Base-by-base conservation (phyloP, 2,113 vertebrate genomes). In the Labeo rohita region DNA sequence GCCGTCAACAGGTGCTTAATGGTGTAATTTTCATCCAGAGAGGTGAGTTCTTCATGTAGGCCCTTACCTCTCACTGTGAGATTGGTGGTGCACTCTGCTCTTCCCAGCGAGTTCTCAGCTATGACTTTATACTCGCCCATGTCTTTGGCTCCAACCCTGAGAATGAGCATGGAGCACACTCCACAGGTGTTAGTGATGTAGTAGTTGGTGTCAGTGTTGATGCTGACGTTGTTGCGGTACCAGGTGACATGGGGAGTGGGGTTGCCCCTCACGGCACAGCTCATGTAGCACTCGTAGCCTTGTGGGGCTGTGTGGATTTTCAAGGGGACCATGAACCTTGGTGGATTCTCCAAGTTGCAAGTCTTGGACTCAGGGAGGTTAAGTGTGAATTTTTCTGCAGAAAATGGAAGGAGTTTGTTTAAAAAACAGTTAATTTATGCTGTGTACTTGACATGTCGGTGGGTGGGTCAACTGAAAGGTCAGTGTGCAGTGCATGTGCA, bases 231-330 rank as follows among this genome's bases (percentile, higher is more conserved):
- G 84, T 97, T 90, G 73, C 93, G 96, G 88, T 96, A 96, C 98
- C 98, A 99, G 0, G 95, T 97, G 85, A 99, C 83, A 0, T 92
- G 95, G 0, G 98, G 97, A 0, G 61, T 61, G 0, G 98, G 98
- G 0, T 95, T 88, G 3, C 97, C 97, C 49, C 90, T 94, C 3
- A 98, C 90, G 0, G 98, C 97, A 1, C 98, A 99, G 91, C 92
- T 99, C 97, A 99, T 98, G 85, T 86, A 95, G 78, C 97, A 98
- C 77, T 97, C 96, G 0, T 95, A 97, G 12, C 97, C 97, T 0
- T 90, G 88, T 0, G 95, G 96, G 86, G 97, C 95, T 13, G 95
- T 91, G n/a, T 98, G 97, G 8, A 93, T 73, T 91, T 97, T 97
- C 52, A 99, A 85, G 0, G 94, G 93, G 15, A 97, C 96, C 0